Evolutionary conservation across 2,113 vertebrate genomes (phyloP), one percentile per base, ranked within the genome.

Genomic region (Gila orcuttii): DNA sequence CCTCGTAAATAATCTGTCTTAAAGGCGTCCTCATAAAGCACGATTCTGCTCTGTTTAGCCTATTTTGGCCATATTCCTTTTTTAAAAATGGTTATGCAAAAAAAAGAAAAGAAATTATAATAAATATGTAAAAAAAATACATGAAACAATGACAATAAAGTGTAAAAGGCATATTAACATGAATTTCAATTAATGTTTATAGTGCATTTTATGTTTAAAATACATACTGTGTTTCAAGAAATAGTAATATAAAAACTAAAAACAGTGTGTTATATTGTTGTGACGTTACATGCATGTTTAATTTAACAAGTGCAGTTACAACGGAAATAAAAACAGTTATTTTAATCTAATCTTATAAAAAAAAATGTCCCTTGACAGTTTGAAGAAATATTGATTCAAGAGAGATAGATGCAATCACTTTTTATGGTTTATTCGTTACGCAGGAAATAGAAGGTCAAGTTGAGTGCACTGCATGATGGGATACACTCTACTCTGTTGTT

Each of bases 21-120:
- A 47, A 5, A 60, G 55, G 7, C 39, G 2, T 28, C 79, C 79
- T 75, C 79, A 66, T 50, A 78, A 78, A 77, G 13, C 57, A n/a
- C 19, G 8, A 25, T 13, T 52, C 42, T 55, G 31, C 31, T 28
- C 52, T 4, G 36, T 71, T 69, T 9, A 25, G 31, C 31, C 19
- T 33, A 23, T 23, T 71, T 36, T 36, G 31, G 31, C 64, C 8
- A 7, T 36, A 3, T 36, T 71, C 19, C 3, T 39, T 71, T 3
- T 36, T 50, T 69, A 10, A 10, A 9, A 9, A 33, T 68, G 66
- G 33, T 69, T 69, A 23, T 36, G 68, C 21, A 39, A 39, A 69
- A 68, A 64, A 11, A 31, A 64, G 6, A 6, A 0, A 36, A 33
- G 1, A 36, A 8, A 57, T 57, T 21, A 21, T 57, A 57, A 57